Evolutionary conservation across 23 tunicate species (phyloP).

Genomic region (Styela clava): DNA sequence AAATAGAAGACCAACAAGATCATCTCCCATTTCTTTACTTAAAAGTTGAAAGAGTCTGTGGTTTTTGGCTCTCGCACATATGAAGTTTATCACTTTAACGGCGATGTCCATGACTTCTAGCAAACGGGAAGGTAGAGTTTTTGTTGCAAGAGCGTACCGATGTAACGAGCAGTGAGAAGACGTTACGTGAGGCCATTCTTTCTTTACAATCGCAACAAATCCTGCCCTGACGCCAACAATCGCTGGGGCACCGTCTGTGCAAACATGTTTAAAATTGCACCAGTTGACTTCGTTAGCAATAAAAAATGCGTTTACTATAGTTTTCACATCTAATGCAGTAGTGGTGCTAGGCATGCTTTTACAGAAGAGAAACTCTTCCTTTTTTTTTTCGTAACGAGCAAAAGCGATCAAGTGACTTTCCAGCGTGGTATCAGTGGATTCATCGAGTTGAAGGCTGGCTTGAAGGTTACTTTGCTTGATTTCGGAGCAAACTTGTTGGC

Average conservation of each 20-base stretch:
- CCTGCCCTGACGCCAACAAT: conserved; percentile 30
- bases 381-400: conserved; percentile 37
- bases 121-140: conserved; percentile 28
- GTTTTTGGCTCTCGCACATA: conserved; percentile 28
- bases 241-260: conserved; percentile 33
- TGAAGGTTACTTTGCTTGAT: too few species aligned
- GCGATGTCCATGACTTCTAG: conserved; percentile 39
- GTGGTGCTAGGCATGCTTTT: conserved; percentile 26
- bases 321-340: conserved; percentile 34
- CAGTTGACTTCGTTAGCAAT: conserved; percentile 24
- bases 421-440: conserved; percentile 35
- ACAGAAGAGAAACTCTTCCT: conserved; percentile 32
- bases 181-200: conserved; percentile 43
- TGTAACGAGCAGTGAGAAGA: conserved; percentile 39
- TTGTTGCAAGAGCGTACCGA: conserved; percentile 28
- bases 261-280: conserved; percentile 34
- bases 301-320: conserved; percentile 29
- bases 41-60: conserved; percentile 36
- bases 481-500: too few species aligned
- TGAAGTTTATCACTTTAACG: conserved; percentile 36
- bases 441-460: too few species aligned
- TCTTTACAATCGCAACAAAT: conserved; percentile 29
- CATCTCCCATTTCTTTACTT: conserved; percentile 37
- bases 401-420: conserved; percentile 37
- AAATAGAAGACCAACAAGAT: conserved; percentile 10